Evolutionary conservation across 2,888 invertebrate genomes (phyloP), one percentile per base, ranked within the genome.

Genomic region (Andrena fulva): DNA sequence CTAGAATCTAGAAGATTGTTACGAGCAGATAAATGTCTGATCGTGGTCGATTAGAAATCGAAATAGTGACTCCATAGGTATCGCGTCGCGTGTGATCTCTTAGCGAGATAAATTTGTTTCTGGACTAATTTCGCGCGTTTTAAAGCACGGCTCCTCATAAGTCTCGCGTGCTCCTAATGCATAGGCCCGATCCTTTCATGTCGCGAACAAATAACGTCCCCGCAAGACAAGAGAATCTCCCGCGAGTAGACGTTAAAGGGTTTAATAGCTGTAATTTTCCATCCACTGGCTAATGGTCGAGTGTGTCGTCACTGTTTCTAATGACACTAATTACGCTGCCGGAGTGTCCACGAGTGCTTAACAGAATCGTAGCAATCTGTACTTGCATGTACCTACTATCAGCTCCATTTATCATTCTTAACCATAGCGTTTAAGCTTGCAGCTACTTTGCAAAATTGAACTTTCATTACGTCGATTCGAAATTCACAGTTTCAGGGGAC

Each of bases 111-210:
- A 79, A 80, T 88, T 85, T 85, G 78, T 73, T 78, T 85, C 80
- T 82, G 77, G 81, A 79, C 86, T 89, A 89, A 91, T 90, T 91
- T 88, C 82, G 10, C 84, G 81, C 71, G 77, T 88, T 89, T 89
- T 89, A 78, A 89, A 89, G 78, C 87, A 88, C 80, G 75, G 77
- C 79, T 75, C 82, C 64, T 87, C 87, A 85, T 77, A 77, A 75
- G 80, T 82, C 85, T 91, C 86, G 91, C 91, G 90, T 91, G 92
- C 78, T 82, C 62, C 80, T 84, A 87, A 89, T 81, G 77, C 80
- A 66, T 60, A 77, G 78, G 74, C 74, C 73, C 82, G 81, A 70
- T 82, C 86, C 81, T 87, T 84, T 85, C 86, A 75, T 86, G 86
- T 77, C 84, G 63, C 59, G 60, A 80, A 68, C 81, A 77, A 85